Base-by-base conservation (phyloP, 1,140 invertebrate genomes). In the Ditylenchus dipsaci region DNA sequence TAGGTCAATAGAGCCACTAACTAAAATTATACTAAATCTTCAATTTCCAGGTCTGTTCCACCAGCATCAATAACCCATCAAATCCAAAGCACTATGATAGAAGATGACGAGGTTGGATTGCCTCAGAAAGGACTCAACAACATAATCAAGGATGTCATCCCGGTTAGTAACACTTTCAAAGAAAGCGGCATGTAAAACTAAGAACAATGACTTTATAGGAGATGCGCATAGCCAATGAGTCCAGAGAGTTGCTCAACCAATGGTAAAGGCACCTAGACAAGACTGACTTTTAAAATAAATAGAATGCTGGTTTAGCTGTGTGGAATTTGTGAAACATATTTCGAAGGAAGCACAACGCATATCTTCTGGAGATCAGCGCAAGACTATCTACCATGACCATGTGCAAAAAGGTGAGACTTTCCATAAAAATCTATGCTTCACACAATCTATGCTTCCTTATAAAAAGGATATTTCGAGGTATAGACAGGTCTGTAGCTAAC, bases 311-410 rank as follows among this genome's bases (percentile, higher is more conserved):
- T 53, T 53, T 7, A 53, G 49, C 57, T 82, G 80, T 61, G 80
- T 79, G 15, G 80, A 82, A 68, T 81, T 81, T 66, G 69, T 82
- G 13, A 76, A 77, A 27, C 75, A 80, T 61, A 47, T 82, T 11
- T 77, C 78, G 1, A 57, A 66, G 11, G 81, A 82, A 69, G 81
- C 80, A n/a, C 80, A 82, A 60, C 60, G 65, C n/a, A 82, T 82
- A 9, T 78, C 77, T 0, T 69, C 79, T 0, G 66, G 73, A 13
- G 80, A 82, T 63, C 81, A 82, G 56, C 62, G 80, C 7, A 82
- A 82, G 45, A 82, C 80, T 8, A 82, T 82, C 57, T 82, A 83
- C 56, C 80, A 82, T 62, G 80, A 82, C 42, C 80, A 82, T 53
- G 80, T 82, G 11, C 81, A 83, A 45, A 81, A 81, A 76, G 74